Percentiles rank a stretch among this genome's conserved stretches.
These are phyloP conservation scores for Mohoua ochrocephala DNA, from an alignment of 2,113 vertebrate genomes.

Conservation along the genomic window DNA sequence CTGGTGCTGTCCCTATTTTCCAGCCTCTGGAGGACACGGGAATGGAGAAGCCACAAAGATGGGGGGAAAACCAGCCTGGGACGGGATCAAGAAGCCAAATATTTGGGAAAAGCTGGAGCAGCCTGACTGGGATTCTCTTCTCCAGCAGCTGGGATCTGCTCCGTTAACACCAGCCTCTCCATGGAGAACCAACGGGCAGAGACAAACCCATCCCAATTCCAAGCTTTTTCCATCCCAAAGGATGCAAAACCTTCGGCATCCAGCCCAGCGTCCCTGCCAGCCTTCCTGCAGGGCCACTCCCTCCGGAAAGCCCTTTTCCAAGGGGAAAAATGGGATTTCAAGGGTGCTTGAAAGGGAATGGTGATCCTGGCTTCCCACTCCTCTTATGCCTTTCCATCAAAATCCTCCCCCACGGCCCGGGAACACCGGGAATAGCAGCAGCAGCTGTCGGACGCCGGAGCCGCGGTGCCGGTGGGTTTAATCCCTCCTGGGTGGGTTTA, in stretches of 20 bases:
- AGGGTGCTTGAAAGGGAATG: accelerated
- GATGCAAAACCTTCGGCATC: background rate
- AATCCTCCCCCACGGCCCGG: accelerated
- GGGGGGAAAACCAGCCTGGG: background rate
- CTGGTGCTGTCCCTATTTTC: accelerated
- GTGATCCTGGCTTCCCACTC: background rate
- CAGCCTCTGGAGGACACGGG: background rate
- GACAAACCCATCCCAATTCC: background rate
- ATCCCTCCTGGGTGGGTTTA: background rate
- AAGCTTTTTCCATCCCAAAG: background rate
- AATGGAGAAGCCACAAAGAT: background rate
- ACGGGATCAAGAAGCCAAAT: background rate
- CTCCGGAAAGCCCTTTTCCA: background rate
- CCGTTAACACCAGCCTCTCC: background rate
- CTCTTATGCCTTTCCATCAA: background rate
- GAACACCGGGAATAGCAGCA: background rate
- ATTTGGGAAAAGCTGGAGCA: background rate
- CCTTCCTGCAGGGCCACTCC: background rate
- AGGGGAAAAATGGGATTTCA: background rate
- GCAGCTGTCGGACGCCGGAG: background rate
- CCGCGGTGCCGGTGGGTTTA: background rate
- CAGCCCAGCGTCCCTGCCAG: background rate
- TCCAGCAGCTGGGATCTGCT: background rate
- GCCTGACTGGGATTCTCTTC: background rate
- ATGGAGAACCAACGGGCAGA: background rate